These are phyloP conservation scores for Rafetus swinhoei DNA, from an alignment of 2,113 vertebrate genomes.

Conservation along the genomic window DNA sequence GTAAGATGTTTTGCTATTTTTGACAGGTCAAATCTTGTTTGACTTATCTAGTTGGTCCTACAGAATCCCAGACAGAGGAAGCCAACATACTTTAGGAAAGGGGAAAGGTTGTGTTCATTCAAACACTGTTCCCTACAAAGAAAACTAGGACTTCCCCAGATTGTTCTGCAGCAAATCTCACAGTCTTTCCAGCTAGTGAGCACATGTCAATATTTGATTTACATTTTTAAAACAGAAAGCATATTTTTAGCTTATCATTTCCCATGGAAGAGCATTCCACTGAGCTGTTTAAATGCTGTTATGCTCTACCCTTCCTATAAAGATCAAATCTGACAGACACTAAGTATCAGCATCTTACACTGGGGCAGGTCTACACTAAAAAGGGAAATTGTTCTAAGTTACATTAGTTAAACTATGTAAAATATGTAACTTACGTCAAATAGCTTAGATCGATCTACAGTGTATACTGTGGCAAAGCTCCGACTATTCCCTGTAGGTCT, in stretches of 20 bases:
- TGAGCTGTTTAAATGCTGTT: not conserved
- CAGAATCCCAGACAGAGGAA: not conserved
- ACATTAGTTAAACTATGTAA: too few species aligned
- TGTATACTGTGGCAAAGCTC: too few species aligned
- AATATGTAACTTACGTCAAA: too few species aligned
- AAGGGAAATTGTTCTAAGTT: too few species aligned
- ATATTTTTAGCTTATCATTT: not conserved
- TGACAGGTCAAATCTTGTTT: not conserved
- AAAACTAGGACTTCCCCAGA: not conserved
- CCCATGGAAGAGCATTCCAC: not conserved
- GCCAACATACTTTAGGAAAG: not conserved
- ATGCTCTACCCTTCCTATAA: not conserved
- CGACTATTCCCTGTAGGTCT: too few species aligned
- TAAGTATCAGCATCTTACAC: not conserved
- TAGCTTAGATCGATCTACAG: too few species aligned
- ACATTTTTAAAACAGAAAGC: not conserved
- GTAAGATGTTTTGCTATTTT: not conserved
- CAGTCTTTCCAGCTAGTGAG: not conserved
- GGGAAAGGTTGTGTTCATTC: not conserved
- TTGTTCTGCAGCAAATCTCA: not conserved
- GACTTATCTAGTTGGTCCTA: not conserved
- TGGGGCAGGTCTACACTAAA: too few species aligned
- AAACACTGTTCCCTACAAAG: not conserved
- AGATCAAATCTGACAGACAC: not conserved
- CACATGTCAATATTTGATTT: not conserved